A percentile compares a stretch with the other conserved stretches of the same genome.
phyloP scores from a whole-genome alignment of 2,113 vertebrate species.

The Toxotes jaculatrix region DNA sequence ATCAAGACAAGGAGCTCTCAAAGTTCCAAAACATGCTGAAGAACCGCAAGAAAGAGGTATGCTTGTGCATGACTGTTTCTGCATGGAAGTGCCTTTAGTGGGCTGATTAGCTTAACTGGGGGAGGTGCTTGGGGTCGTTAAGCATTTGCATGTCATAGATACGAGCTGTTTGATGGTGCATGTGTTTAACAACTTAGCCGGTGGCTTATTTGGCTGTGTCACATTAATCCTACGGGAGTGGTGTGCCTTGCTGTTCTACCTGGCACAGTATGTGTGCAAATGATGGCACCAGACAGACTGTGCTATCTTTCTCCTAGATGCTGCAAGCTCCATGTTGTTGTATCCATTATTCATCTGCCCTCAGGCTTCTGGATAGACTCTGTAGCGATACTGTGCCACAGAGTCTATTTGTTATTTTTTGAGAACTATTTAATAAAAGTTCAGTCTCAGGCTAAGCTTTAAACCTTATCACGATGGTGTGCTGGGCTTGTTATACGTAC shows the following conservation, averaged over 20 bases:
- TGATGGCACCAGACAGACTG: slow-evolving; percentile 29
- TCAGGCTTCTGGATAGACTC: slow-evolving; percentile 49
- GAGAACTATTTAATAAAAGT: slow-evolving; percentile 30
- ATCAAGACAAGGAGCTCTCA: slow-evolving; percentile 97
- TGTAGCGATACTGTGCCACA: slow-evolving; percentile 30
- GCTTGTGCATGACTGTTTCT: slow-evolving; percentile 30
- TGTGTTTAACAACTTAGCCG: slow-evolving; percentile 29
- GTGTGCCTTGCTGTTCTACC: slow-evolving; percentile 28
- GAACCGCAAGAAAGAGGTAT: slow-evolving; percentile 98
- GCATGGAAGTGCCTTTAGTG: not conserved
- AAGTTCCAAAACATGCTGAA: slow-evolving; percentile 98
- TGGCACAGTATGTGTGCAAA: slow-evolving; percentile 24
- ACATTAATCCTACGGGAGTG: slow-evolving; percentile 40
- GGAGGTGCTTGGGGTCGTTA: not conserved
- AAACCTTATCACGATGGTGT: slow-evolving; percentile 9
- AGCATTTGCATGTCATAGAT: slow-evolving; percentile 40
- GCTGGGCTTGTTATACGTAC: not conserved
- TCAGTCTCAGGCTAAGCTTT: slow-evolving; percentile 1
- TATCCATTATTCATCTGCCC: slow-evolving; percentile 68
- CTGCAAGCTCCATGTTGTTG: slow-evolving; percentile 56
- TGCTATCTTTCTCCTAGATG: slow-evolving; percentile 37
- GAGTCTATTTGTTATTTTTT: slow-evolving; percentile 48
- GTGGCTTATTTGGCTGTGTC: slow-evolving; percentile 34
- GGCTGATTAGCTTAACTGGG: not conserved
- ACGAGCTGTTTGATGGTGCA: slow-evolving; percentile 38